Evolutionary conservation across 2,888 invertebrate species (phyloP), one percentile per base, ranked within the genome.

Genomic region (Brenthis daphne): DNA sequence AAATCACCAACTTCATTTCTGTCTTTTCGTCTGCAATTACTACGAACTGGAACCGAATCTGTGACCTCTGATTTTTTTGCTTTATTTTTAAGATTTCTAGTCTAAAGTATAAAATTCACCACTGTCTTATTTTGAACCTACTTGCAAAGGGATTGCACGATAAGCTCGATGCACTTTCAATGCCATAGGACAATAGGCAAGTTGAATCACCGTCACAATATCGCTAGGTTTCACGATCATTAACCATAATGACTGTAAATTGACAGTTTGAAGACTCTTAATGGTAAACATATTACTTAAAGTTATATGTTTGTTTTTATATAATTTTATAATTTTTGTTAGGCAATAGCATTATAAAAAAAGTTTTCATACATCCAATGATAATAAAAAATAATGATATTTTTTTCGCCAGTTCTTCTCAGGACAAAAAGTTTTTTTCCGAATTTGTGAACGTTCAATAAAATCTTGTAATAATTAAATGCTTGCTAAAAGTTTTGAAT

Each of bases 161-260:
- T 54, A 20, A 53, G 13, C 54, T n/a, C 5, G 53, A 54, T 37
- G 12, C 13, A 56, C 29, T 53, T 55, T 54, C 60, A 67, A 61
- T 61, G 67, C 60, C 67, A 61, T 67, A 55, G 55, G 60, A 67
- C 67, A 67, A 67, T 67, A 29, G 56, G n/a, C 24, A 20, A 24
- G 55, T 56, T 56, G 61, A 51, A 61, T 56, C 43, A 63, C 51
- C 37, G 37, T 57, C 37, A 61, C 51, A 56, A 54, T n/a, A 54
- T 60, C 54, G 51, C 43, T 37, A 63, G 24, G 56, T 56, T 67
- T 67, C 51, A 67, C 67, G 63, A 67, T 63, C 67, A 63, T 67
- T 67, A 63, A 51, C 47, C 14, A 57, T 67, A 63, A 67, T 67
- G 57, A 54, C 54, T 68, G 29, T n/a, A 57, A 11, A 68, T 64